Percentiles rank a stretch among this genome's conserved stretches.
These are phyloP conservation scores for Ormyrus thymus DNA, from an alignment of 2,888 invertebrate species.

Conservation along the genomic window DNA sequence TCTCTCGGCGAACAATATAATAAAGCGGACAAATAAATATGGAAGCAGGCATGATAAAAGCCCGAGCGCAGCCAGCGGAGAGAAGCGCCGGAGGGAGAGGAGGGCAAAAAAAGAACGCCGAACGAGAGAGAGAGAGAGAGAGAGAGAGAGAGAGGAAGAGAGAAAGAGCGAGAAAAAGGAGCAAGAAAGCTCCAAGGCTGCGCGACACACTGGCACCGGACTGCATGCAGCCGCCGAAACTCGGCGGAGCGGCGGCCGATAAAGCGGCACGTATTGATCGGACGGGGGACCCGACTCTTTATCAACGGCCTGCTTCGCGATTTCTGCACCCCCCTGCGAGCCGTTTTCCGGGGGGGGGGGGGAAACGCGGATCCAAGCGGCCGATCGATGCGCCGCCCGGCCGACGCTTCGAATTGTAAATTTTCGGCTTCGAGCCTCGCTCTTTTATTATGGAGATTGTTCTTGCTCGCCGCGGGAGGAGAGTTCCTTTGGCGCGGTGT, in stretches of 20 bases:
- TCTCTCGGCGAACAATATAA: constrained; percentile 33
- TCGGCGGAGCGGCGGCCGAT: constrained; percentile 2
- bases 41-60: background rate
- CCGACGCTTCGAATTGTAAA: too few relatives aligned
- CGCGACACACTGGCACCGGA: constrained; percentile 64
- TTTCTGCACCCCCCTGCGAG: too few relatives aligned
- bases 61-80: background rate
- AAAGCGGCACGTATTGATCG: background rate
- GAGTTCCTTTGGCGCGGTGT: too few relatives aligned
- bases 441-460: too few relatives aligned
- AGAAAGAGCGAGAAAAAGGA: constrained; percentile 44
- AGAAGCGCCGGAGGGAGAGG: background rate
- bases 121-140: background rate
- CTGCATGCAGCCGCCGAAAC: constrained; percentile 19
- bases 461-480: too few relatives aligned
- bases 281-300: background rate
- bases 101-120: background rate
- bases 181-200: constrained; percentile 53
- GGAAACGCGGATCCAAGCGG: too few relatives aligned
- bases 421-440: too few relatives aligned
- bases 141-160: constrained; percentile 35
- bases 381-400: too few relatives aligned
- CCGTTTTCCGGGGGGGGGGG: too few relatives aligned
- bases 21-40: constrained; percentile 6
- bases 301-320: constrained; percentile 10